Evolutionary conservation across 2,113 vertebrate species (phyloP).

Genomic region (Theristicus caerulescens): DNA sequence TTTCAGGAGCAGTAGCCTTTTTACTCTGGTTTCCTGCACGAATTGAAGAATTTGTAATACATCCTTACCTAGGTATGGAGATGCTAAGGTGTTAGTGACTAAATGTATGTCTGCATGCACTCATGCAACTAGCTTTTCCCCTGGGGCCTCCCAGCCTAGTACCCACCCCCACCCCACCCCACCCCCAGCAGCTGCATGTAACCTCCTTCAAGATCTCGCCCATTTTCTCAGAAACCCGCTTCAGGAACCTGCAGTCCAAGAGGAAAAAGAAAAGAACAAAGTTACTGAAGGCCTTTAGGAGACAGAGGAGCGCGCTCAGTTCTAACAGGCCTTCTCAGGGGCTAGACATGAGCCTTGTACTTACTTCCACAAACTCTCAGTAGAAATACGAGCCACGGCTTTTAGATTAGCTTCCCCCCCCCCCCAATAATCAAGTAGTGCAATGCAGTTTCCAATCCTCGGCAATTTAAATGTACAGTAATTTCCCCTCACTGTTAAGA

Average conservation of each 20-base stretch:
- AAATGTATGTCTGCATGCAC: conserved; percentile 87
- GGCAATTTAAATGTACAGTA: not conserved
- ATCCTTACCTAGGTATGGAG: conserved; percentile 76
- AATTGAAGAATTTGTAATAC: conserved; percentile 65
- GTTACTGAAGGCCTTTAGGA: conserved; percentile 83
- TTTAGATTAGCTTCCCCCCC: not conserved
- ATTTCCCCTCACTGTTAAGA: not conserved
- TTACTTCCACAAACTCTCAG: conserved; percentile 19
- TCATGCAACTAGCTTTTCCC: conserved; percentile 88
- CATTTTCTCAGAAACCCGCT: conserved; percentile 97
- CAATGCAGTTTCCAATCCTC: not conserved
- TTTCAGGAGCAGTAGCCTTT: conserved; percentile 58
- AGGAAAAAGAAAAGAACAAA: conserved; percentile 87
- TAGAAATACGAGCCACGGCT: not conserved
- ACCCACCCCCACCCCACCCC: conserved; percentile 37
- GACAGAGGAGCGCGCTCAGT: conserved; percentile 64
- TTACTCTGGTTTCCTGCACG: conserved; percentile 58
- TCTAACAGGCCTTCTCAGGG: conserved; percentile 66
- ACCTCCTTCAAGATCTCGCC: conserved; percentile 96
- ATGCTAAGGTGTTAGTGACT: conserved; percentile 85
- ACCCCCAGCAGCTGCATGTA: conserved; percentile 88
- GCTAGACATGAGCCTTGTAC: conserved; percentile 25
- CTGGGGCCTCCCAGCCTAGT: conserved; percentile 72
- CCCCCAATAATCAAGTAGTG: not conserved
- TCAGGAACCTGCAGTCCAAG: conserved; percentile 99